A percentile compares a stretch with the other conserved stretches of the same genome.
phyloP scores from a whole-genome alignment of 2,888 invertebrate genomes.

The Poecilobothrus nobilitatus region DNA sequence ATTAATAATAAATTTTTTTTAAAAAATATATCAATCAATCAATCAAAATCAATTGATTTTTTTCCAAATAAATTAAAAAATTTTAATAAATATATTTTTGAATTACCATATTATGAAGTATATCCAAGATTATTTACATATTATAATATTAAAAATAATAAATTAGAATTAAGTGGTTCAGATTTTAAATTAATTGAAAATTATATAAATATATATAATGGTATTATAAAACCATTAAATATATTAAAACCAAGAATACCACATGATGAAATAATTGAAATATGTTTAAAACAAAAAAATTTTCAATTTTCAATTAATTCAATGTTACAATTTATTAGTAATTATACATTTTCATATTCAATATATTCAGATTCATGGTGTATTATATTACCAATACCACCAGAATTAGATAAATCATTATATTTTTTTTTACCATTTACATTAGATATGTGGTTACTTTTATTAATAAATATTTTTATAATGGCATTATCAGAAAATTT shows the following conservation, averaged over 20 bases:
- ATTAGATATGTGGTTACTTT: not conserved
- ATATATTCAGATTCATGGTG: not conserved
- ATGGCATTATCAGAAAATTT: not conserved
- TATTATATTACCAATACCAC: not conserved
- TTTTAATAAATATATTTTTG: not conserved
- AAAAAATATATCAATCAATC: not conserved
- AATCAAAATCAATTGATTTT: not conserved
- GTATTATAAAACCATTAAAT: not conserved
- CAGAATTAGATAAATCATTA: conserved; percentile 1
- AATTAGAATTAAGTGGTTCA: not conserved
- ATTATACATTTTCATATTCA: not conserved
- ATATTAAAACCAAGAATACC: not conserved
- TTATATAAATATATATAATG: not conserved
- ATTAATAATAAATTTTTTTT: not conserved
- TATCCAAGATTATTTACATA: not conserved
- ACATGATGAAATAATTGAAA: not conserved
- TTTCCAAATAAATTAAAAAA: conserved; percentile 4
- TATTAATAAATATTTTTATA: not conserved
- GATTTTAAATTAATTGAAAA: not conserved
- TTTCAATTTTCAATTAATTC: not conserved
- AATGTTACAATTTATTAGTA: not conserved
- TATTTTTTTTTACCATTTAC: not conserved
- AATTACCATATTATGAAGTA: not conserved
- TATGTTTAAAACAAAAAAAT: not conserved
- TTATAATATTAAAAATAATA: not conserved